phyloP scores from a whole-genome alignment of 2,888 invertebrate species.

The Linnaemya tessellans region DNA sequence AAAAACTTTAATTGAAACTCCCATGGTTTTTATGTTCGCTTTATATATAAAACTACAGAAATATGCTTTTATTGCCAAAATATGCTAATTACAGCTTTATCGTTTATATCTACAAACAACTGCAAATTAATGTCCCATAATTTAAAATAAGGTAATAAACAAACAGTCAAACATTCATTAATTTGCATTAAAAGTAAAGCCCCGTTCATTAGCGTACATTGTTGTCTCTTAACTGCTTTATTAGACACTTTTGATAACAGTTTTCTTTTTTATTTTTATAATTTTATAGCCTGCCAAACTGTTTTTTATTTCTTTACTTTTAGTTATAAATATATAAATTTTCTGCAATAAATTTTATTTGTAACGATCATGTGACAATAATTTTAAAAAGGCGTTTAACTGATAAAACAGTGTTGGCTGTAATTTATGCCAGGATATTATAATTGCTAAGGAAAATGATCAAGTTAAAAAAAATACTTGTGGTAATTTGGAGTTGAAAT shows the following conservation, averaged over 20 bases:
- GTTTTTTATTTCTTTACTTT: conserved; percentile 18
- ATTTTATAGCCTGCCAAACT: conserved; percentile 3
- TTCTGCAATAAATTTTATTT: background rate
- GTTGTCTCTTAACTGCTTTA: background rate
- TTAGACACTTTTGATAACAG: background rate
- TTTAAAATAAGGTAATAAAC: no score
- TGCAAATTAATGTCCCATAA: no score
- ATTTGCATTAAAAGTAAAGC: no score
- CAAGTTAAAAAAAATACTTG: background rate
- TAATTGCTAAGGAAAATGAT: background rate
- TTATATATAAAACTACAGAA: no score
- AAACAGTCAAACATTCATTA: no score
- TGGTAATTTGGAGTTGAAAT: background rate
- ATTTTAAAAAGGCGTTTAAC: background rate
- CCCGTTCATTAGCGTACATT: background rate
- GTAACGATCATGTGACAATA: no score
- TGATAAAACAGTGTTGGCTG: background rate
- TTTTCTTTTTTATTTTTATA: background rate
- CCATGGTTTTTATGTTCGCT: no score
- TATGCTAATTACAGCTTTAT: no score
- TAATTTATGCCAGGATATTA: background rate
- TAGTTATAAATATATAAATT: background rate
- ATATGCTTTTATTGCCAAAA: no score
- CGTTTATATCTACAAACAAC: no score
- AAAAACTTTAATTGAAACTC: no score